Conservation (phyloP, 2,888 invertebrate species). For the Carabus problematicus region DNA sequence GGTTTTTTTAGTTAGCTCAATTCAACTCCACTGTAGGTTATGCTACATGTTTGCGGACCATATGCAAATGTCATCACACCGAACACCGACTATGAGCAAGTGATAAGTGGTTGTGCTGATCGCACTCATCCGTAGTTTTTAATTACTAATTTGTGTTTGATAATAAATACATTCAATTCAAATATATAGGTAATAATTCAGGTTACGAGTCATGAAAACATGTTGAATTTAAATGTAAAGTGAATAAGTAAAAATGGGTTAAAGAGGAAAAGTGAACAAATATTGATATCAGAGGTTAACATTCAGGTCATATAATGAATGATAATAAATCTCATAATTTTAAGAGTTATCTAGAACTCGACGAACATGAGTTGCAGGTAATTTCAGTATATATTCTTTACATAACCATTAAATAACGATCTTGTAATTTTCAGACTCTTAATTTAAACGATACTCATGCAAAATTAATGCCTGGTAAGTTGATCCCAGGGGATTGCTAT, state of each 20-base stretch:
- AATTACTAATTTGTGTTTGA: slow-evolving; percentile 29
- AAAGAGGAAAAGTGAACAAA: slow-evolving; percentile 19
- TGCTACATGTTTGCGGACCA: background rate
- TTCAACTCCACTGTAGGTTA: background rate
- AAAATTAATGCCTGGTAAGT: slow-evolving; percentile 47
- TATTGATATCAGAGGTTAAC: slow-evolving; percentile 32
- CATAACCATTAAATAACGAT: too few relatives aligned
- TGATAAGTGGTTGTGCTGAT: slow-evolving; percentile 24
- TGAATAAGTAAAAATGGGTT: slow-evolving; percentile 28
- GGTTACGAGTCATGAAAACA: background rate
- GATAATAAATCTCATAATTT: slow-evolving; percentile 58
- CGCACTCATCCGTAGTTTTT: slow-evolving; percentile 24
- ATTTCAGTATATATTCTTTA: slow-evolving; percentile 25
- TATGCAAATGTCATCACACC: slow-evolving; percentile 28
- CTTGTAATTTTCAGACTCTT: slow-evolving; percentile 25
- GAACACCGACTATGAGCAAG: slow-evolving; percentile 11
- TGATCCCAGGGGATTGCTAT: slow-evolving; percentile 53
- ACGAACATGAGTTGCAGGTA: slow-evolving; percentile 59
- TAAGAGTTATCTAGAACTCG: slow-evolving; percentile 59
- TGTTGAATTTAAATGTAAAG: background rate
- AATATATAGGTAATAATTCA: too few relatives aligned
- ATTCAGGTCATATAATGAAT: slow-evolving; percentile 51
- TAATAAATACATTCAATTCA: slow-evolving; percentile 2
- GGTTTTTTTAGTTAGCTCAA: too few relatives aligned
- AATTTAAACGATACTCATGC: slow-evolving; percentile 33